Base-by-base conservation (phyloP, 2,888 invertebrate species). In the Tromatobia lineatoria region DNA sequence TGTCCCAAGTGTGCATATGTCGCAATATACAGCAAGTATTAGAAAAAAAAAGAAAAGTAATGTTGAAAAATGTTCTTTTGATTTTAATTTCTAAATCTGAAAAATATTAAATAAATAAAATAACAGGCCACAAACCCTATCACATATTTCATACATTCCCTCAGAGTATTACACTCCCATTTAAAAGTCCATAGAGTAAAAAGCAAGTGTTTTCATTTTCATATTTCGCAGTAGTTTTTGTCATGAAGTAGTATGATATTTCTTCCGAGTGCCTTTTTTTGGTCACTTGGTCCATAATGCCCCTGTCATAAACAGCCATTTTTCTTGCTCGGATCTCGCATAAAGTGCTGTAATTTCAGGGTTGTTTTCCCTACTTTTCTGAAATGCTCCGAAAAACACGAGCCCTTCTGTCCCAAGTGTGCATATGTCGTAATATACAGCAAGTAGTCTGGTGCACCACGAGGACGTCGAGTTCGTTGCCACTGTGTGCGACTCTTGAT, bases 401-500 rank as follows among this genome's bases (percentile, higher is more conserved):
- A 74, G 29, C 45, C 38, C 47, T 47, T 59, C 10, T 34, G 34
- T 25, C 29, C 45, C 45, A 61, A 74, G 47, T 74, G 59, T 29
- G 25, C 74, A 47, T 29, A 61, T 73, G 25, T 47, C 34, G 59
- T 15, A 10, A 34, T 34, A 54, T 6, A 71, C 34, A 23, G 23
- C 42, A 23, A 29, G 45, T 25, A 61, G 64, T 78, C 66, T 38
- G 75, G 70, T 25, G 23, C 42, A 61, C 42, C 59, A 34, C 59
- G 57, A n/a, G n/a, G n/a, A 38, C 34, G 54, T 42, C 45, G 82
- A 74, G 82, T 74, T 83, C 75, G 70, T 71, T 79, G 79, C 73
- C 64, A 45, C 66, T 20, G 18, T 61, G 61, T 2, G 34, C 10
- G 20, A 71, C 25, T 38, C 57, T 59, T 13, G 70, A 25, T 34